These are phyloP conservation scores for Garra rufa DNA, from an alignment of 2,113 vertebrate species.

Conservation along the genomic window DNA sequence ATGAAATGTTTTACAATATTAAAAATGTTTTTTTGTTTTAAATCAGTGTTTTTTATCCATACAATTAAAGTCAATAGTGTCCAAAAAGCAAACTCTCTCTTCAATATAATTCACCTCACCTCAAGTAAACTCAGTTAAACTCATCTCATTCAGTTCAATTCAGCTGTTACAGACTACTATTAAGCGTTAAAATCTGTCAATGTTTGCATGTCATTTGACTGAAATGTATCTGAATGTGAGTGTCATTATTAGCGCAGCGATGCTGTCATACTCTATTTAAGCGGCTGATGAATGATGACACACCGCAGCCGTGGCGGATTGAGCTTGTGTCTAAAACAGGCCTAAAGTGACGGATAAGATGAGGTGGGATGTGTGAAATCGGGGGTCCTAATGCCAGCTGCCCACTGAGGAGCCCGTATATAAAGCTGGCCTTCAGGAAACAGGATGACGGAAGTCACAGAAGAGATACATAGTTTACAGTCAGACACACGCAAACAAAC, in stretches of 20 bases:
- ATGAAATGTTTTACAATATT: not conserved
- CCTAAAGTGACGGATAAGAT: slow-evolving; percentile 33
- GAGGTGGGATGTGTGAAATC: slow-evolving; percentile 40
- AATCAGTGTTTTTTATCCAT: not conserved
- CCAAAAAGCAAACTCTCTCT: not conserved
- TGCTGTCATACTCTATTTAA: not conserved
- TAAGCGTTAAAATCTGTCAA: not conserved
- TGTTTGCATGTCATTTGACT: not conserved
- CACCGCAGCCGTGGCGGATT: slow-evolving; percentile 6
- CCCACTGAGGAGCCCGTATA: slow-evolving; percentile 1
- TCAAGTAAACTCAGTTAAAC: not conserved
- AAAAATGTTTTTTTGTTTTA: no score
- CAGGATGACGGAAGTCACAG: slow-evolving; percentile 6
- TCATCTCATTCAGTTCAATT: not conserved
- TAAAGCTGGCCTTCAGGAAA: slow-evolving; percentile 7
- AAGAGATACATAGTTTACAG: not conserved
- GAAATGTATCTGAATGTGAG: slow-evolving; percentile 3
- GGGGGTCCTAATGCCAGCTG: slow-evolving; percentile 41
- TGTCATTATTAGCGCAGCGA: slow-evolving; percentile 19
- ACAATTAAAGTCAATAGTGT: not conserved
- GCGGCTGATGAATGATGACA: slow-evolving; percentile 27
- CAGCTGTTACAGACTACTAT: not conserved
- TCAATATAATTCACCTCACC: not conserved
- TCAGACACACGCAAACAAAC: slow-evolving; percentile 6
- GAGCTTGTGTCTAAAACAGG: slow-evolving; percentile 33